Evolutionary conservation across 2,888 invertebrate species (phyloP).

Genomic region (Terebella lapidaria): DNA sequence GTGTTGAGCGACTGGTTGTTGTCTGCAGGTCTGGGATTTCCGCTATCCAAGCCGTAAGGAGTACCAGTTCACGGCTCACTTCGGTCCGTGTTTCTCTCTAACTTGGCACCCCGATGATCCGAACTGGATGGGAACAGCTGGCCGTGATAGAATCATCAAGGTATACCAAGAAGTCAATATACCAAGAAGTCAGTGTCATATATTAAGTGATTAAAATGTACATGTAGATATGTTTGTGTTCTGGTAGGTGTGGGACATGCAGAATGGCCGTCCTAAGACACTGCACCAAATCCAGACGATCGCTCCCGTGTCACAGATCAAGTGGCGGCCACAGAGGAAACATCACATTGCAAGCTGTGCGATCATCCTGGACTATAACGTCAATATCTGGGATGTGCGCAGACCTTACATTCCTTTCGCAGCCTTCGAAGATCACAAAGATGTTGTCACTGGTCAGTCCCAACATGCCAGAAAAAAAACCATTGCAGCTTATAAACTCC

Average conservation of each 20-base stretch:
- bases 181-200: background rate
- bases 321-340: constrained; percentile 86
- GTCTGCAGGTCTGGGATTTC: constrained; percentile 52
- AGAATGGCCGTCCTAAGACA: constrained; percentile 51
- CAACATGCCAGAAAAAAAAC: no score
- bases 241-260: constrained; percentile 26
- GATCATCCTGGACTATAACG: constrained; percentile 85
- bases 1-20: no score
- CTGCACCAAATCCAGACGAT: constrained; percentile 90
- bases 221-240: no score
- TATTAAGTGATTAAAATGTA: background rate
- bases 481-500: no score
- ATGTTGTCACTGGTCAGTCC: constrained; percentile 79
- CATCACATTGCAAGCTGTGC: constrained; percentile 93
- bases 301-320: constrained; percentile 89
- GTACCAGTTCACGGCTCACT: constrained; percentile 89
- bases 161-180: background rate
- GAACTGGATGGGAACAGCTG: constrained; percentile 85
- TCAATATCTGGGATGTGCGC: constrained; percentile 95
- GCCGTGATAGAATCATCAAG: constrained; percentile 66
- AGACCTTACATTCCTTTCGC: constrained; percentile 95
- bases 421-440: constrained; percentile 89
- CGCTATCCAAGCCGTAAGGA: constrained; percentile 70
- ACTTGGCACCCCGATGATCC: constrained; percentile 91
- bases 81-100: constrained; percentile 91